Evolutionary conservation across 92 coral and sea anemone genomes (phyloP).

Genomic region (Zoanthus solanderi): DNA sequence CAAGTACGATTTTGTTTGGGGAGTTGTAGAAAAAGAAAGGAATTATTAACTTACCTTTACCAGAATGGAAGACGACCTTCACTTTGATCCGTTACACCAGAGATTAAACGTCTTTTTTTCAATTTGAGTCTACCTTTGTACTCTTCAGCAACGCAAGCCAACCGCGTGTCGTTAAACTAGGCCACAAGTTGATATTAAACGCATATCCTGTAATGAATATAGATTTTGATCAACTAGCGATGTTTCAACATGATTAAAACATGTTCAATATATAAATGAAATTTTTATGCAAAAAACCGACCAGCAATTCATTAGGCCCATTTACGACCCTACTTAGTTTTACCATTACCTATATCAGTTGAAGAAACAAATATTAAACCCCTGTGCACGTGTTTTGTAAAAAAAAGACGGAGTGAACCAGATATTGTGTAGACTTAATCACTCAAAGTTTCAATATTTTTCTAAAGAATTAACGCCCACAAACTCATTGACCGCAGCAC

Average conservation of each 20-base stretch:
- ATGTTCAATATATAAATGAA: background rate
- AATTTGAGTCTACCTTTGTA: no score
- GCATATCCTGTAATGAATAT: background rate
- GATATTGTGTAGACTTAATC: background rate
- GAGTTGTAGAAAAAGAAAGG: no score
- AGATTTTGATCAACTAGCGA: background rate
- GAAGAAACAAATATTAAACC: background rate
- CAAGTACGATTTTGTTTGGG: no score
- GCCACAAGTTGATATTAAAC: background rate
- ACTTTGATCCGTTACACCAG: no score
- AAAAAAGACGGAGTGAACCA: background rate
- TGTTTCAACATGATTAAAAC: background rate
- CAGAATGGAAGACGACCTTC: no score
- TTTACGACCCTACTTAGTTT: background rate
- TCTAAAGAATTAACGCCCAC: constrained; percentile 12
- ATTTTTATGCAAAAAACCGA: background rate
- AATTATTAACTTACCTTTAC: no score
- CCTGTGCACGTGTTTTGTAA: background rate
- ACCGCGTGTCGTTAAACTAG: no score
- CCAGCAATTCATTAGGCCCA: constrained; percentile 10
- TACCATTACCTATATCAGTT: background rate
- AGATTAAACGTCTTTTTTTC: no score
- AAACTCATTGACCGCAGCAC: background rate
- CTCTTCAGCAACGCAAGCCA: no score
- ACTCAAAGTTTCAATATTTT: background rate